Evolutionary conservation across 2,888 invertebrate species (phyloP), one percentile per base, ranked within the genome.

Genomic region (Erebia ligea): DNA sequence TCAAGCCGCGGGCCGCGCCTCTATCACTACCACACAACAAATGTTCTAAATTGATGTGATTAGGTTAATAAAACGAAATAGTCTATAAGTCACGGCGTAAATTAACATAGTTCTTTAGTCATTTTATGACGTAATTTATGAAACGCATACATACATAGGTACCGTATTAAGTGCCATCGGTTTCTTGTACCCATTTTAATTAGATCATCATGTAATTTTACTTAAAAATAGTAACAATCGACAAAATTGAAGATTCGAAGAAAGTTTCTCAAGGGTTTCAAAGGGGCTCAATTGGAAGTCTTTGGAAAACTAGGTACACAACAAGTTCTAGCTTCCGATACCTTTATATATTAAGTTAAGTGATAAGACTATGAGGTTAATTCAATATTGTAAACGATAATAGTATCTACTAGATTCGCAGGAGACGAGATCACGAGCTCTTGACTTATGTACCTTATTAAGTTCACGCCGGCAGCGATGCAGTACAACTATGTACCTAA

Each of bases 1-100:
- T 75, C 92, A 89, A 82, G 82, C 85, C 79, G 86, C 85, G 83
- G 88, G 82, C 87, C 91, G 88, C 86, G 85, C 85, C 83, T 85
- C 89, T 85, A 87, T 87, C 87, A 90, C 87, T 87, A 89, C 91
- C 87, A 92, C 91, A 90, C 92, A 92, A 93, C 92, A 90, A 91
- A 93, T 92, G 92, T 93, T 93, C 93, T 92, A 93, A 93, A 93
- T 91, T 87, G 84, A 91, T 91, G 92, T 93, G 92, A 92, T 92
- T 92, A 92, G 91, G 83, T 87, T 88, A 84, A 84, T 82, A 82
- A 86, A 88, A 87, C 88, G 88, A 91, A 90, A 74, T 87, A 91
- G 88, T 76, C 69, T 77, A 56, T 91, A 92, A 91, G 92, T 89
- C 92, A 92, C 91, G 87, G 89, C 89, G 86, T 90, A 89, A 90